Evolutionary conservation across 1,140 invertebrate genomes (phyloP).

Genomic region (Muscidifurax raptorellus): DNA sequence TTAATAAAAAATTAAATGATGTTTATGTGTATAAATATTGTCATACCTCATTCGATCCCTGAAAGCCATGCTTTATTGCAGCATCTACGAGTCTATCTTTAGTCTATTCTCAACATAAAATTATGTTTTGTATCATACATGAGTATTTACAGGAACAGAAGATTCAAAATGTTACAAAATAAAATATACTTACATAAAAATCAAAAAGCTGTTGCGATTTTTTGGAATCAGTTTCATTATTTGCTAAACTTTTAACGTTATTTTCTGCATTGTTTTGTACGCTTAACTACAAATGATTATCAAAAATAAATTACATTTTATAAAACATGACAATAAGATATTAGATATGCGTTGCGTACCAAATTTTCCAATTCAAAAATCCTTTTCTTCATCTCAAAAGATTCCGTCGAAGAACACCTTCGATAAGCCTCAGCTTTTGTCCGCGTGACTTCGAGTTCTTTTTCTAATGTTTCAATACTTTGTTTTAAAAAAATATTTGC

Average conservation of each 20-base stretch:
- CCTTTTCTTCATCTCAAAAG: slow-evolving; percentile 61
- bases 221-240: slow-evolving; percentile 60
- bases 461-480: slow-evolving; percentile 62
- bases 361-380: slow-evolving; percentile 64
- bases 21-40: slow-evolving; percentile 11
- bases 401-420: slow-evolving; percentile 56
- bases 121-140: not conserved
- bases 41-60: slow-evolving; percentile 60
- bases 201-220: slow-evolving; percentile 58
- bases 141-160: slow-evolving; percentile 15
- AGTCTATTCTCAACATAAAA: slow-evolving; percentile 46
- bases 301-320: not conserved
- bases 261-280: slow-evolving; percentile 60
- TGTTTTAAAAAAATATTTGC: slow-evolving; percentile 61
- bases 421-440: slow-evolving; percentile 59
- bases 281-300: slow-evolving; percentile 60
- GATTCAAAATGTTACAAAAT: slow-evolving; percentile 36
- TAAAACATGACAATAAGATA: not conserved
- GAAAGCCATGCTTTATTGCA: slow-evolving; percentile 44
- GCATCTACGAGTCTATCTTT: slow-evolving; percentile 53
- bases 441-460: slow-evolving; percentile 56
- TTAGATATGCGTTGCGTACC: slow-evolving; percentile 47
- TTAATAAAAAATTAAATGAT: slow-evolving; percentile 40
- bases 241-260: slow-evolving; percentile 58
- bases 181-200: slow-evolving; percentile 58